Evolutionary conservation across 2,888 invertebrate genomes (phyloP).

Genomic region (Macropis europaea): DNA sequence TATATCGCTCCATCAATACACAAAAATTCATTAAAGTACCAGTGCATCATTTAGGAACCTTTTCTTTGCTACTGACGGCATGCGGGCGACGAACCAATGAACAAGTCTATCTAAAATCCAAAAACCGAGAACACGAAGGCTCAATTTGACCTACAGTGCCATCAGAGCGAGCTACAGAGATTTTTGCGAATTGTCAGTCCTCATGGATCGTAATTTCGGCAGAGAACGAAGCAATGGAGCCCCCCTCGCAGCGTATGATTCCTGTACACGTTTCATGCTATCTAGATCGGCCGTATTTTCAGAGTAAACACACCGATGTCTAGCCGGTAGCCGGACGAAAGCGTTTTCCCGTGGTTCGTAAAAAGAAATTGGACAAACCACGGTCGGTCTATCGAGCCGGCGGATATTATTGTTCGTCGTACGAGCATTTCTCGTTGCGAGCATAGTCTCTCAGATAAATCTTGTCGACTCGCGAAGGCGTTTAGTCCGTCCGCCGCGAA

Average conservation of each 20-base stretch:
- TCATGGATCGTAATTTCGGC: not conserved
- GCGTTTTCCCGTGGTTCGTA: conserved; percentile 67
- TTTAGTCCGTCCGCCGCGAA: conserved; percentile 22
- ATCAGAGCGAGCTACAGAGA: no score
- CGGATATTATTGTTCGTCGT: conserved; percentile 49
- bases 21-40: no score
- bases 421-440: conserved; percentile 54
- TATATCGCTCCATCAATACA: no score
- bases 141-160: no score
- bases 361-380: conserved; percentile 74
- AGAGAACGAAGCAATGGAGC: not conserved
- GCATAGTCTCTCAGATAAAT: conserved; percentile 74
- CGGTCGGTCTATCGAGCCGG: conserved; percentile 47
- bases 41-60: no score
- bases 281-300: conserved; percentile 37
- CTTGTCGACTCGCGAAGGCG: conserved; percentile 32
- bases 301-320: conserved; percentile 38
- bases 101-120: no score
- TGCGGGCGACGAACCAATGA: no score
- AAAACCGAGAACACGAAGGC: no score
- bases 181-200: not conserved
- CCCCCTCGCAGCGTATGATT: conserved; percentile 1
- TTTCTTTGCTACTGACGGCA: no score
- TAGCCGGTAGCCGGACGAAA: conserved; percentile 41
- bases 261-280: conserved; percentile 21